Evolutionary conservation across 1,140 invertebrate genomes (phyloP), one percentile per base, ranked within the genome.

Genomic region (Macrobrachium nipponense): DNA sequence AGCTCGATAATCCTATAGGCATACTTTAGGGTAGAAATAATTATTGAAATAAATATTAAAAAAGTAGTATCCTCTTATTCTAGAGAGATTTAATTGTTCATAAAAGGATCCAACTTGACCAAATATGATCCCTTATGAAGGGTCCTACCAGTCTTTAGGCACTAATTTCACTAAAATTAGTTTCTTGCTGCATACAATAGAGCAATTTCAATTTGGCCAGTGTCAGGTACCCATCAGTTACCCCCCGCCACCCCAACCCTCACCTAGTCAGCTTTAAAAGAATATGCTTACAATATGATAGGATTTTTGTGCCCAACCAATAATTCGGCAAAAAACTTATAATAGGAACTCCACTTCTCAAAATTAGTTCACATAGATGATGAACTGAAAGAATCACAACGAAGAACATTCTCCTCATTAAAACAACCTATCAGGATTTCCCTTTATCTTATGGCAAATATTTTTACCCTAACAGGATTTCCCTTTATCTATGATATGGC

Each of bases 1-100:
- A 82, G 17, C 76, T 64, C 62, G 6, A 82, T 27, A 11, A 14
- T 82, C 80, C 80, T 77, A 59, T 12, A 82, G 10, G 4, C 20
- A 12, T 15, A 8, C 15, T 14, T 73, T 73, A 73, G 20, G 17
- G 70, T 73, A 73, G 70, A 72, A 15, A 72, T 23, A 72, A 72
- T 51, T 61, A 79, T 79, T 62, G 59, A 51, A 79, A 18, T 61
- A 27, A 79, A 51, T 62, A 17, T 79, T 14, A 43, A 43, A 14
- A 44, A 23, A 10, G 51, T 44, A 51, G 7, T 51, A 23, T 11
- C 81, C 76, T 4, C 64, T 70, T 14, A 83, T 58, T 43, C 70
- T 68, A 27, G 44, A 15, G 78, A 51, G 59, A 36, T 70, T 6
- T 83, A 1, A 36, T 36, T 36, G 4, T 36, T 4, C 27, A 36